Conservation (phyloP, 2,113 vertebrate genomes). For the Sebastes schlegelii region DNA sequence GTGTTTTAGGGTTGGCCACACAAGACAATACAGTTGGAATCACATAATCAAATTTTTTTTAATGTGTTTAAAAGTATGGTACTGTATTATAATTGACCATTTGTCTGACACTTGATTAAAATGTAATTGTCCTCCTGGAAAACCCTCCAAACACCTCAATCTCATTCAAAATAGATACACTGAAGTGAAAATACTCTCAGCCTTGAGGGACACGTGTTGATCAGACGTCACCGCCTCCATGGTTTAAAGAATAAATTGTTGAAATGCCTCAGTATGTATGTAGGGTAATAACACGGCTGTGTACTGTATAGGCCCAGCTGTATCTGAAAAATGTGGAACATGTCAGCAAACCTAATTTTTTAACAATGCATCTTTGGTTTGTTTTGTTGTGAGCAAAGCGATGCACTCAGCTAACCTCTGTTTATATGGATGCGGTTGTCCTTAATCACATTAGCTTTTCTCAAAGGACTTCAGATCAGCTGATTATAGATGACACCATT, state of each 20-base stretch:
- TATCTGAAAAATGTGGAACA: slow-evolving; percentile 24
- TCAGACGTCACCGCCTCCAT: neutral
- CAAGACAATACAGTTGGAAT: neutral
- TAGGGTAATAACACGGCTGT: slow-evolving; percentile 2
- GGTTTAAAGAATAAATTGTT: slow-evolving; percentile 3
- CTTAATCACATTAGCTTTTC: neutral
- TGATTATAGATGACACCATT: neutral
- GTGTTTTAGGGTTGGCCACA: neutral
- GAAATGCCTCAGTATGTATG: slow-evolving; percentile 27
- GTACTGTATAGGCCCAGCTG: neutral
- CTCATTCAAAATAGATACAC: neutral
- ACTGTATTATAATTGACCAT: neutral
- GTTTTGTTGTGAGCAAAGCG: neutral
- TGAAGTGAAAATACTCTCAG: neutral
- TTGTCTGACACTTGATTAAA: neutral
- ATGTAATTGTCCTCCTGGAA: neutral
- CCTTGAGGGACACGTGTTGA: neutral
- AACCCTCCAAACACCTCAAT: neutral
- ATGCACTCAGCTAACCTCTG: neutral
- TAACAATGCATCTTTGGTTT: slow-evolving; percentile 10
- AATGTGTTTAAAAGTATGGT: neutral
- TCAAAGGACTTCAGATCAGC: neutral
- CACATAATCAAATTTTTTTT: neutral
- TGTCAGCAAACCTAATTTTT: slow-evolving; percentile 11
- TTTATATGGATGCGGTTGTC: neutral